Evolutionary conservation across 2,797 vertebrate species (phyloP).

Genomic region (Scarus forsteni): DNA sequence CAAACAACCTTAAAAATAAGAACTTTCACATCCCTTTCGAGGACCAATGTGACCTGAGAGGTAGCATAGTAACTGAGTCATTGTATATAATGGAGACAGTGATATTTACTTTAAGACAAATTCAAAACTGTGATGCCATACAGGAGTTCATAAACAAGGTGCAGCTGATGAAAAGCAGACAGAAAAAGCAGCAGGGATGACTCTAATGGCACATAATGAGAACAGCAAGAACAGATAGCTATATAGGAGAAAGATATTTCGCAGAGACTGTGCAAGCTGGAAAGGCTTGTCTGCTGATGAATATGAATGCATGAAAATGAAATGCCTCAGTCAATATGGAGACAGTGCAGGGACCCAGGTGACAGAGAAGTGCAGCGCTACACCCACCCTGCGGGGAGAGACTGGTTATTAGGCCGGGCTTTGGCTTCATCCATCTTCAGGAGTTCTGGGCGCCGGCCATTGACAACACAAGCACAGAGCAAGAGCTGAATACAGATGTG

Average conservation of each 20-base stretch:
- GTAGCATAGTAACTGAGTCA: too few species aligned
- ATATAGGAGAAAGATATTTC: conserved; percentile 17
- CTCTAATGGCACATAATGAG: conserved; percentile 38
- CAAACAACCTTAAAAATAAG: too few species aligned
- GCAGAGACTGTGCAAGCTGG: conserved; percentile 24
- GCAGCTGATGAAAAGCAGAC: conserved; percentile 20
- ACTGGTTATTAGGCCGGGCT: conserved; percentile 75
- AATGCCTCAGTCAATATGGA: conserved; percentile 76
- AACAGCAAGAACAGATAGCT: conserved; percentile 9
- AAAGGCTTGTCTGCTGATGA: conserved; percentile 49
- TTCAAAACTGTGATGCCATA: conserved; percentile 33
- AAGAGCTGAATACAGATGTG: conserved; percentile 78
- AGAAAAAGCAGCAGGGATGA: conserved; percentile 15
- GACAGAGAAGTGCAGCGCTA: conserved; percentile 66
- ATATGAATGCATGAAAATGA: conserved; percentile 75
- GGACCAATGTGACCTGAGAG: too few species aligned
- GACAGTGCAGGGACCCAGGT: conserved; percentile 63
- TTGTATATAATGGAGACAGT: neutral
- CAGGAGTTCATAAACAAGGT: neutral
- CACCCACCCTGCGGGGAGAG: conserved; percentile 65
- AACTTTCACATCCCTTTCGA: too few species aligned
- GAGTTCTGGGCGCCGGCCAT: conserved; percentile 60
- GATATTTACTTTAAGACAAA: conserved; percentile 18
- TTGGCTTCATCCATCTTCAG: conserved; percentile 79
- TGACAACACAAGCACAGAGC: conserved; percentile 67